Evolutionary conservation across 2,113 vertebrate genomes (phyloP).

Genomic region (Taxidea taxus): DNA sequence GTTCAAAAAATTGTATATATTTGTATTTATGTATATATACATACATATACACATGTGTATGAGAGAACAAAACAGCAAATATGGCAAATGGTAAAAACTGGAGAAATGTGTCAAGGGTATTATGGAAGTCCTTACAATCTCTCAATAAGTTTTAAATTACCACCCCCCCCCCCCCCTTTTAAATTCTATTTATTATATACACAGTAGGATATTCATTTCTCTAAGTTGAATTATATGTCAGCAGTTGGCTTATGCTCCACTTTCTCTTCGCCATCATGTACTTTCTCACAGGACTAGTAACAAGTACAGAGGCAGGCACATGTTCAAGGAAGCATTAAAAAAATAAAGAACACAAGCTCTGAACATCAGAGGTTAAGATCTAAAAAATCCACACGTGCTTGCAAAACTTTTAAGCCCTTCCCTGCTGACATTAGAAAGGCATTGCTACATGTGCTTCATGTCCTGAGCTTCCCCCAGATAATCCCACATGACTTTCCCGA

Average conservation of each 20-base stretch:
- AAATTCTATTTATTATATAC: background rate
- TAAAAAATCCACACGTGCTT: constrained; percentile 9
- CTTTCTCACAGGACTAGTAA: background rate
- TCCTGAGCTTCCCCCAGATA: constrained; percentile 45
- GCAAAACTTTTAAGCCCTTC: constrained; percentile 28
- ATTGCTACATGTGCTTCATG: constrained; percentile 22
- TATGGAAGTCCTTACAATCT: background rate
- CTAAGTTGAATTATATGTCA: background rate
- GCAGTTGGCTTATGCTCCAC: background rate
- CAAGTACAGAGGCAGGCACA: background rate
- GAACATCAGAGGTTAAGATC: background rate
- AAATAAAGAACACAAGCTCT: constrained; percentile 37
- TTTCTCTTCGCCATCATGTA: background rate
- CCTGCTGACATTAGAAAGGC: constrained; percentile 37
- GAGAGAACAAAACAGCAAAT: constrained; percentile 4
- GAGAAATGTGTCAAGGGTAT: background rate
- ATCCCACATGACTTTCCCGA: constrained; percentile 49
- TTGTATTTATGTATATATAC: background rate
- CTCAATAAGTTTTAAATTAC: background rate
- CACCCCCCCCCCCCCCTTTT: background rate
- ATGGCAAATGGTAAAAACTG: background rate
- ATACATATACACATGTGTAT: background rate
- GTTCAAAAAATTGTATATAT: background rate
- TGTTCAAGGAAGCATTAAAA: background rate
- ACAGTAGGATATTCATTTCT: background rate